phyloP scores from a whole-genome alignment of 2,888 invertebrate species.

The Melitaea athalia region DNA sequence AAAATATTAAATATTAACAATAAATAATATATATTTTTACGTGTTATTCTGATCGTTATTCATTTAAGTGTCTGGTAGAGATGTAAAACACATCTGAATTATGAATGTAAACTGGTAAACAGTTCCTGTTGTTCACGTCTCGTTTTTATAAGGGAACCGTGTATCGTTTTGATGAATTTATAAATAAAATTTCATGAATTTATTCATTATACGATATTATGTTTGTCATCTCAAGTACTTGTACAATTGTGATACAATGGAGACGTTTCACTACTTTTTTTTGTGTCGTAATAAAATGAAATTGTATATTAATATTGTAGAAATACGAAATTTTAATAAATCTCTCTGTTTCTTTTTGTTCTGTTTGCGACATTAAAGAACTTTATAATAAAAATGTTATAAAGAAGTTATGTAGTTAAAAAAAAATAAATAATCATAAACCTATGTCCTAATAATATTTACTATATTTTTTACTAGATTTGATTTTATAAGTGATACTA shows the following conservation, averaged over 20 bases:
- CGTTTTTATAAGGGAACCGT: not conserved
- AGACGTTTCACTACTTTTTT: not conserved
- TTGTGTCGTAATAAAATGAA: too few species aligned
- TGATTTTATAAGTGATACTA: too few species aligned
- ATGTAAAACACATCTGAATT: constrained; percentile 9
- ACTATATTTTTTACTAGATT: too few species aligned
- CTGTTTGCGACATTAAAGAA: too few species aligned
- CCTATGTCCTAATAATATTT: too few species aligned
- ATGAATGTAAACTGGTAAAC: constrained; percentile 8
- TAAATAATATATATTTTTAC: not conserved
- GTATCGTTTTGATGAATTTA: constrained; percentile 7
- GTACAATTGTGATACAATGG: not conserved
- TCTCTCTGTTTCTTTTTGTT: too few species aligned
- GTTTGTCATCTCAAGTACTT: not conserved
- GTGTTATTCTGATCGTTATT: constrained; percentile 6
- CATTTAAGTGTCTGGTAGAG: constrained; percentile 10
- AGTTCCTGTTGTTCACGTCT: constrained; percentile 3
- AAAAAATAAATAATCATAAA: too few species aligned
- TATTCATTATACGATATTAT: not conserved
- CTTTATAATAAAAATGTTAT: too few species aligned
- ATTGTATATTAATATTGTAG: too few species aligned
- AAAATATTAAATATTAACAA: too few species aligned
- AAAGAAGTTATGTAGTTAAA: too few species aligned
- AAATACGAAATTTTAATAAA: too few species aligned
- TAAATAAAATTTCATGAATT: constrained; percentile 2